Evolutionary conservation across 2,888 invertebrate species (phyloP), one percentile per base, ranked within the genome.

Genomic region (Mimachlamys varia): DNA sequence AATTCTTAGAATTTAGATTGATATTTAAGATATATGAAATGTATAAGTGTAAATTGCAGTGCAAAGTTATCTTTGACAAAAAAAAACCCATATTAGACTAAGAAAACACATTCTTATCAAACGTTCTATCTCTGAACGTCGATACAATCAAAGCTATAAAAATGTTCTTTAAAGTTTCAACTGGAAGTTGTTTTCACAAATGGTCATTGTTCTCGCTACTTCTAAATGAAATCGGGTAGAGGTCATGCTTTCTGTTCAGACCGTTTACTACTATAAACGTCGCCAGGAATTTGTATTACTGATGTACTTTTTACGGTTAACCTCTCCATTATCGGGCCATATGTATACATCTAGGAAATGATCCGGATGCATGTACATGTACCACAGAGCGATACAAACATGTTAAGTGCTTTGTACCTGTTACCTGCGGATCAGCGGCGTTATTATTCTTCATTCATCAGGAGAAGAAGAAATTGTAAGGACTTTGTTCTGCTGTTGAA

Each of bases 231-330:
- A 58, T 19, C 22, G 33, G 13, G 33, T 33, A 33, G 33, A 76
- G 76, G 76, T 76, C 76, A 33, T 33, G 76, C 7, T 76, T 33
- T 27, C 27, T 15, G 0, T 76, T 33, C 33, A 62, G 27, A 33
- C 76, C 76, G 33, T 27, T 53, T 10, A 53, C 12, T 53, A 27
- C 33, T 27, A 76, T 76, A 76, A 22, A 19, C 10, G 27, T 33
- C 76, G 7, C 22, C 58, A 58, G 58, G 76, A 76, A 76, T 58
- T 58, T 27, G 76, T 33, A 33, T 76, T 7, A 76, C 27, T 76
- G 76, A 76, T 76, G 76, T 76, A 76, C 33, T 76, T 76, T 76
- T 76, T 76, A 76, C 76, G 76, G 76, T 76, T 76, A 76, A 76
- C 22, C 76, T 15, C 27, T 33, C 76, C 27, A 76, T 76, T 27